phyloP scores from a whole-genome alignment of 1,140 invertebrate genomes.

The Varroa destructor region DNA sequence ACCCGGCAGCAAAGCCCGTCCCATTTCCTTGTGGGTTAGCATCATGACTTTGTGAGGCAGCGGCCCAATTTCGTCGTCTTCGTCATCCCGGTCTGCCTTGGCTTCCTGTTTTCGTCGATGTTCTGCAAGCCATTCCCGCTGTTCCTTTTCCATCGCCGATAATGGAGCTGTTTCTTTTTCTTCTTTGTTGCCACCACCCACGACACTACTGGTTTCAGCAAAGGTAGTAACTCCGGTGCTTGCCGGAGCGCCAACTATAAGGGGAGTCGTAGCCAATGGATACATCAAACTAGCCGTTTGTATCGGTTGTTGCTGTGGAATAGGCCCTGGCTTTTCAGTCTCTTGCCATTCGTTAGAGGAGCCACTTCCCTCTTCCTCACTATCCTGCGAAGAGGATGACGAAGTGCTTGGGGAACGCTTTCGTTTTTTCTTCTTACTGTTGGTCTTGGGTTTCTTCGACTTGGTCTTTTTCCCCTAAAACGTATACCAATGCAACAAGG shows the following conservation, averaged over 20 bases:
- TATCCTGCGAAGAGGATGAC: background rate
- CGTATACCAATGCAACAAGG: too few relatives aligned
- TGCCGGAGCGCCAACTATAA: too few relatives aligned
- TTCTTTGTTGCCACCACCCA: background rate
- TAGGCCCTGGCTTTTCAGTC: background rate
- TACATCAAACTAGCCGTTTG: too few relatives aligned
- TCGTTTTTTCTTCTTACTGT: background rate
- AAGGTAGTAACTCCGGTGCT: too few relatives aligned
- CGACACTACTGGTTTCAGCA: background rate
- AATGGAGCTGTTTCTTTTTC: background rate
- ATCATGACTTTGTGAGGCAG: slow-evolving; percentile 36
- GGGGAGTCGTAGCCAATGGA: too few relatives aligned
- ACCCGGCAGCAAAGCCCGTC: slow-evolving; percentile 76
- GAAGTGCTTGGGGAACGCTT: background rate
- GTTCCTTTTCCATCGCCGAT: slow-evolving; percentile 20
- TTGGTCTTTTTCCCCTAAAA: slow-evolving; percentile 16
- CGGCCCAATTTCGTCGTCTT: slow-evolving; percentile 35
- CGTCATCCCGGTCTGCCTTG: slow-evolving; percentile 30
- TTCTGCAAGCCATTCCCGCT: background rate
- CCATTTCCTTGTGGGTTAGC: slow-evolving; percentile 44
- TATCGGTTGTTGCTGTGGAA: too few relatives aligned
- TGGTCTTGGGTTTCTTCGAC: background rate
- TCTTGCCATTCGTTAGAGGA: slow-evolving; percentile 24
- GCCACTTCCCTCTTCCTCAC: too few relatives aligned
- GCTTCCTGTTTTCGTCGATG: background rate